Conservation (phyloP, 2,113 vertebrate species). For the Datnioides undecimradiatus region DNA sequence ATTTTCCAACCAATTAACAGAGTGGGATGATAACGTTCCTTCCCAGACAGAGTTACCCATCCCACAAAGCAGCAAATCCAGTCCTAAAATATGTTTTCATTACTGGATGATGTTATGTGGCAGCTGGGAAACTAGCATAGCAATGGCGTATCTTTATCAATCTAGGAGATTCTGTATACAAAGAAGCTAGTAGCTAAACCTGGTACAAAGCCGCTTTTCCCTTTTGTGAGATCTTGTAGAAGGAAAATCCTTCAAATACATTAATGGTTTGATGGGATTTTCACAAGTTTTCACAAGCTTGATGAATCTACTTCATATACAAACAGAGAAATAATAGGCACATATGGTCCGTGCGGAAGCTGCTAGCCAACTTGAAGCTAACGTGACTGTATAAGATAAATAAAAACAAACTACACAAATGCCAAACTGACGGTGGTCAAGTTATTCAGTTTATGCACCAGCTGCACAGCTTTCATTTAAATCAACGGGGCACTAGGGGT, state of each 20-base stretch:
- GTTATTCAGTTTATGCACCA: background rate
- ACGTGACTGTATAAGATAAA: background rate
- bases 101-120: background rate
- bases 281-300: too few species aligned
- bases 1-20: background rate
- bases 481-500: background rate
- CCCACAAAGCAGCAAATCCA: background rate
- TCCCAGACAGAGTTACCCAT: background rate
- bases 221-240: too few species aligned
- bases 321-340: background rate
- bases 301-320: background rate
- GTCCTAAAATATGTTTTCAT: background rate
- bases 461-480: background rate
- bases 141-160: background rate
- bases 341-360: too few species aligned
- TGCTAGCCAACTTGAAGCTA: too few species aligned
- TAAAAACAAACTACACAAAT: background rate
- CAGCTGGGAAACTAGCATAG: background rate
- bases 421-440: background rate
- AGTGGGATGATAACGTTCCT: background rate
- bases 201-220: background rate
- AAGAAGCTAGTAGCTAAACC: background rate
- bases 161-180: background rate
- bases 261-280: too few species aligned
- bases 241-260: too few species aligned